phyloP scores from a whole-genome alignment of 2,888 invertebrate species.

The Gastracanthus pulcherrimus region DNA sequence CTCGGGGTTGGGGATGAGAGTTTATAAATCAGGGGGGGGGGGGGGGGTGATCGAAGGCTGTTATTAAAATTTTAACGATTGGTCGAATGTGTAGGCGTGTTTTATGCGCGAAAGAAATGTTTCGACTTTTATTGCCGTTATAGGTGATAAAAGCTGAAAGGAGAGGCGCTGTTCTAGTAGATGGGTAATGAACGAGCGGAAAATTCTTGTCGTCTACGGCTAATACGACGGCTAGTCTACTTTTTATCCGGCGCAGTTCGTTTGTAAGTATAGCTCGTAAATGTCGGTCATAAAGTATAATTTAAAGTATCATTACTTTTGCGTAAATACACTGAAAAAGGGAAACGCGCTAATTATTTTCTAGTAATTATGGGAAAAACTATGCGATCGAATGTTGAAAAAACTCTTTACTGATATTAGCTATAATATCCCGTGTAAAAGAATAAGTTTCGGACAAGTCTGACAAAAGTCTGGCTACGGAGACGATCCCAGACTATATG shows the following conservation, averaged over 20 bases:
- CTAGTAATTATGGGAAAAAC: not conserved
- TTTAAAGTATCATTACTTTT: slow-evolving; percentile 31
- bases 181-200: not conserved
- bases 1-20: not conserved
- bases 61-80: not conserved
- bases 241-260: slow-evolving; percentile 16
- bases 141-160: not conserved
- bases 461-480: no score
- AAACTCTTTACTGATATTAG: no score
- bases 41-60: not conserved
- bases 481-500: no score
- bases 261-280: slow-evolving; percentile 20
- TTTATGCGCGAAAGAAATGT: not conserved
- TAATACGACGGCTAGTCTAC: slow-evolving; percentile 26
- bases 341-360: not conserved
- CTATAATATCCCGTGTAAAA: no score
- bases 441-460: no score
- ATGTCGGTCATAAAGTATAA: slow-evolving; percentile 37
- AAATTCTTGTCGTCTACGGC: slow-evolving; percentile 36
- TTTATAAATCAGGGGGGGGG: not conserved
- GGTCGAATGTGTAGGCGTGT: not conserved
- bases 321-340: not conserved
- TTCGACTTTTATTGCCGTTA: not conserved
- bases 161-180: not conserved
- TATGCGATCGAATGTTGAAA: no score